Base-by-base conservation (phyloP, 1,140 invertebrate species). In the Carposina sasakii region DNA sequence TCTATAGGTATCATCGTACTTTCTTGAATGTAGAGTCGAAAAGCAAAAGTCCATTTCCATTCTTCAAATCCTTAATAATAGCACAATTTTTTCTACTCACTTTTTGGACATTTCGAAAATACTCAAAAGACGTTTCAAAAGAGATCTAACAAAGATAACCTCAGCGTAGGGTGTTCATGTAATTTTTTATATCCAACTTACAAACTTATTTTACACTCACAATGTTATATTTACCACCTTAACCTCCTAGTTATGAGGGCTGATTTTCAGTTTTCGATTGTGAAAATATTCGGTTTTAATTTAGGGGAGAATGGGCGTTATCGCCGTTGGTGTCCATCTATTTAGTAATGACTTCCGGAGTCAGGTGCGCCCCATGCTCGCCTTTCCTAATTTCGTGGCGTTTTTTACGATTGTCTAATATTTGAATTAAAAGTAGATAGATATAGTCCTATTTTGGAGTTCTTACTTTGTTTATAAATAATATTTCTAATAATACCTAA, bases 281-380 rank as follows among this genome's bases (percentile, higher is more conserved):
- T 15, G 15, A 16, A 16, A 34, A 10, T n/a, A 10, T 13, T 16
- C 33, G n/a, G n/a, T n/a, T n/a, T n/a, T 71, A 81, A 74, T 79
- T 73, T 78, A 41, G 61, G 67, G 66, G 59, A 71, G 74, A 72
- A 63, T 62, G 63, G 72, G 76, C 57, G 69, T 70, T 79, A 75
- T 75, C 78, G 58, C 52, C 54, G 61, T 70, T 66, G 67, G 70
- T 75, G 71, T 69, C 70, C 76, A 71, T 82, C 77, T 78, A 82
- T 82, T 82, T 78, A 78, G 69, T 82, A 82, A 82, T 82, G 78
- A 82, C 76, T 79, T 82, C 78, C 78, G 68, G 63, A 69, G 76
- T 78, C 78, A 82, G 78, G 76, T 82, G 78, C 62, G 49, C 64
- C 63, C 52, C 59, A 39, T 28, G 60, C 56, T 56, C 52, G 48